Evolutionary conservation across 1,140 invertebrate species (phyloP).

Genomic region (Lepidurus packardi): DNA sequence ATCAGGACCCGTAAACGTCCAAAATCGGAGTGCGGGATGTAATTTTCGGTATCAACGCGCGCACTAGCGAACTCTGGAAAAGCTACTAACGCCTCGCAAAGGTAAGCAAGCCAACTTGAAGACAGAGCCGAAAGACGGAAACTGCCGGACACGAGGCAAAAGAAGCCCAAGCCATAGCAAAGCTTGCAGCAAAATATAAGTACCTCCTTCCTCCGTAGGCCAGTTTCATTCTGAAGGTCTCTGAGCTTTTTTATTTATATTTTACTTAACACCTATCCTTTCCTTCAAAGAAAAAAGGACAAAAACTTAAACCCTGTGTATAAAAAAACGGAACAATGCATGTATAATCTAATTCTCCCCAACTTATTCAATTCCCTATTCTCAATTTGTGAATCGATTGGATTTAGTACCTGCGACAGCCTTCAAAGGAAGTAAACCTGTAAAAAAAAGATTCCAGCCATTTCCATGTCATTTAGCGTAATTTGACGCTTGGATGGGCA

Average conservation of each 20-base stretch:
- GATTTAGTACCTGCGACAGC: neutral
- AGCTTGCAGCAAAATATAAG: neutral
- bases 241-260: neutral
- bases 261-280: neutral
- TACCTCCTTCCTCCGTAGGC: slow-evolving; percentile 5
- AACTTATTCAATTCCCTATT: neutral
- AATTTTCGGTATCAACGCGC: neutral
- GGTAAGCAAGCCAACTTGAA: slow-evolving; percentile 9
- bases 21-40: neutral
- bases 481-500: neutral
- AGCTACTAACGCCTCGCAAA: slow-evolving; percentile 3
- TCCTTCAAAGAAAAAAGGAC: neutral
- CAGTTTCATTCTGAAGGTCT: neutral
- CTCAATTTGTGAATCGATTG: neutral
- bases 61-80: neutral
- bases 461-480: slow-evolving; percentile 15
- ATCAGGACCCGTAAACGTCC: neutral
- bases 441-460: neutral
- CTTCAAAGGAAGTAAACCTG: neutral
- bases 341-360: neutral
- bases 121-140: neutral
- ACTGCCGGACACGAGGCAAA: slow-evolving; percentile 16
- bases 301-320: neutral
- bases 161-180: neutral
- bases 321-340: neutral